phyloP scores from a whole-genome alignment of 1,140 invertebrate genomes.

The Drosophila nebulosa region DNA sequence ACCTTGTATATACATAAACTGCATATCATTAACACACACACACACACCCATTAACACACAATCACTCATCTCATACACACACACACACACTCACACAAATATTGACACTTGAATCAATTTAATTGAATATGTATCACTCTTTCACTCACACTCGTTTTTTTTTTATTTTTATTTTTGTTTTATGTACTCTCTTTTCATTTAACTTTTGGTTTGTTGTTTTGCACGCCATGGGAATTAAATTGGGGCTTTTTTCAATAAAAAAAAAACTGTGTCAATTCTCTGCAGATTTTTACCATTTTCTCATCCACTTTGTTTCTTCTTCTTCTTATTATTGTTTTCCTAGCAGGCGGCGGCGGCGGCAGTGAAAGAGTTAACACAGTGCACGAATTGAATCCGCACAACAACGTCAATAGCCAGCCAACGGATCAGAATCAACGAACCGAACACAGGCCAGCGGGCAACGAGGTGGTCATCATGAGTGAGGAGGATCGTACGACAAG shows the following conservation, averaged over 20 bases:
- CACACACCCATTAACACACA: conserved; percentile 12
- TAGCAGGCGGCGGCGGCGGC: conserved; percentile 49
- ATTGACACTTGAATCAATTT: conserved; percentile 56
- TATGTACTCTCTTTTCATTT: conserved; percentile 19
- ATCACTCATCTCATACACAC: too few species aligned
- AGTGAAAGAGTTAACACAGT: conserved; percentile 45
- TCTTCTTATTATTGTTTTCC: neutral
- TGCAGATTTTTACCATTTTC: neutral
- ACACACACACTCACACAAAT: conserved; percentile 28
- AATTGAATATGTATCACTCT: conserved; percentile 36
- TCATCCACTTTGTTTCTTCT: conserved; percentile 4
- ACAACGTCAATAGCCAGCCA: conserved; percentile 71
- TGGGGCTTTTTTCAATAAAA: conserved; percentile 6
- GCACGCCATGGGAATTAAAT: conserved; percentile 48
- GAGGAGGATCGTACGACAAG: conserved; percentile 91
- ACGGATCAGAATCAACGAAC: conserved; percentile 62
- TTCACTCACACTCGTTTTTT: too few species aligned
- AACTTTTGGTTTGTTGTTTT: conserved; percentile 23
- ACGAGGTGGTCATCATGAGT: conserved; percentile 89
- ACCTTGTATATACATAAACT: conserved; percentile 57
- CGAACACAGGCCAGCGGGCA: conserved; percentile 64
- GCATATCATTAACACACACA: conserved; percentile 53
- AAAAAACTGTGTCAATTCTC: neutral
- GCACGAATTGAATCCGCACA: conserved; percentile 72
- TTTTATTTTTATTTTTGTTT: too few species aligned